Percentiles rank a stretch among this genome's conserved stretches.
These are phyloP conservation scores for Mesitornis unicolor DNA, from an alignment of 2,113 vertebrate species.

Conservation along the genomic window DNA sequence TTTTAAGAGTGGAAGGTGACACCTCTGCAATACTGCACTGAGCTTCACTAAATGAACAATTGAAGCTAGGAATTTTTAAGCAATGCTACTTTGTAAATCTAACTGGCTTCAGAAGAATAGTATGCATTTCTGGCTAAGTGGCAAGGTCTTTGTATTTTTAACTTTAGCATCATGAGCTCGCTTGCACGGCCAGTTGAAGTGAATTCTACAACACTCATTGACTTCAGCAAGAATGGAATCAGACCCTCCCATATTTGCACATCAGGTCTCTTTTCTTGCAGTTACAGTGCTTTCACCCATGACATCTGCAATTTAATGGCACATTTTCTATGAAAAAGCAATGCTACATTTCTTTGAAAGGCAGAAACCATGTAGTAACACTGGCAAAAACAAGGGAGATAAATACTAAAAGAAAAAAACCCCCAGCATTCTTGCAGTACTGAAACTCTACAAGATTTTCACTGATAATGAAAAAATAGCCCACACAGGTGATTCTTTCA, in stretches of 20 bases:
- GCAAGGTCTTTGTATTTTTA: not conserved
- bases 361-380: not conserved
- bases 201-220: not conserved
- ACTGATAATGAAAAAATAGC: not conserved
- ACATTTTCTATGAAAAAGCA: conserved; percentile 22
- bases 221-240: conserved; percentile 24
- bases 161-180: not conserved
- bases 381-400: not conserved
- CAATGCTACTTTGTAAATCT: not conserved
- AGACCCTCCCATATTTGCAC: conserved; percentile 21
- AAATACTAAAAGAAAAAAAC: fast-evolving
- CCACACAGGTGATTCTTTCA: not conserved
- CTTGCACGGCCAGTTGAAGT: not conserved
- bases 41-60: not conserved
- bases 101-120: not conserved
- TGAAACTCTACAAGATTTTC: not conserved
- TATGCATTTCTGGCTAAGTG: not conserved
- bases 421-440: not conserved
- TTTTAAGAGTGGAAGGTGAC: not conserved
- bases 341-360: not conserved
- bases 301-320: conserved; percentile 40
- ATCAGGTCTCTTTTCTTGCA: conserved; percentile 10
- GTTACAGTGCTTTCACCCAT: not conserved
- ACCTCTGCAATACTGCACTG: not conserved
- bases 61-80: not conserved